Conservation (phyloP, 2,888 invertebrate genomes). For the Caenorhabditis panamensis region DNA sequence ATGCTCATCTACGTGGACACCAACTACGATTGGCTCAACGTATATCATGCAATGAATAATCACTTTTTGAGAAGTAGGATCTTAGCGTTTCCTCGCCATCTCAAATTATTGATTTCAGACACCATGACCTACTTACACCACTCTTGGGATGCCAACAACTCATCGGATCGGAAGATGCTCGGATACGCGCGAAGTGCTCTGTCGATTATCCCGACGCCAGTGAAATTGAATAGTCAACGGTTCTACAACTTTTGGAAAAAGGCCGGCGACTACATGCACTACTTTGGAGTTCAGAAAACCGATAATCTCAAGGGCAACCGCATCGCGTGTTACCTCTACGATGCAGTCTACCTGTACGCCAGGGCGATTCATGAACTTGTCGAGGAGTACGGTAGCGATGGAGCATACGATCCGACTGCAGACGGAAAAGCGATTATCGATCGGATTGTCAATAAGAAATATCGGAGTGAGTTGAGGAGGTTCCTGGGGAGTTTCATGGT, state of each 20-base stretch:
- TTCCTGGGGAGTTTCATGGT: no score
- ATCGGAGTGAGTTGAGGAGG: conserved; percentile 72
- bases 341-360: conserved; percentile 91
- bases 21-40: conserved; percentile 85
- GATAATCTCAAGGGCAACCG: conserved; percentile 82
- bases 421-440: conserved; percentile 89
- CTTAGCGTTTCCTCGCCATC: no score
- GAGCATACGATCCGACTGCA: conserved; percentile 81
- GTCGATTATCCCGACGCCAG: conserved; percentile 92
- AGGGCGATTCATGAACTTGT: conserved; percentile 88
- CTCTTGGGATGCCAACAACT: conserved; percentile 75
- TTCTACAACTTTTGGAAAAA: conserved; percentile 87
- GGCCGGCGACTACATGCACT: conserved; percentile 83
- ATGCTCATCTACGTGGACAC: conserved; percentile 92
- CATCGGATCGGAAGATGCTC: conserved; percentile 76
- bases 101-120: conserved; percentile 72
- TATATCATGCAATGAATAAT: conserved; percentile 81
- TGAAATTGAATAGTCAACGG: conserved; percentile 83
- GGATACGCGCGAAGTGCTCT: conserved; percentile 88
- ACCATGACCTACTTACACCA: conserved; percentile 71
- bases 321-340: conserved; percentile 90
- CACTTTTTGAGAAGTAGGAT: conserved; percentile 78
- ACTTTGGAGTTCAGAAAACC: conserved; percentile 71
- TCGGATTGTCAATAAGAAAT: conserved; percentile 88
- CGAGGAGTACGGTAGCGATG: conserved; percentile 80